These are phyloP conservation scores for Heteronetta atricapilla DNA, from an alignment of 2,113 vertebrate species.

Conservation along the genomic window DNA sequence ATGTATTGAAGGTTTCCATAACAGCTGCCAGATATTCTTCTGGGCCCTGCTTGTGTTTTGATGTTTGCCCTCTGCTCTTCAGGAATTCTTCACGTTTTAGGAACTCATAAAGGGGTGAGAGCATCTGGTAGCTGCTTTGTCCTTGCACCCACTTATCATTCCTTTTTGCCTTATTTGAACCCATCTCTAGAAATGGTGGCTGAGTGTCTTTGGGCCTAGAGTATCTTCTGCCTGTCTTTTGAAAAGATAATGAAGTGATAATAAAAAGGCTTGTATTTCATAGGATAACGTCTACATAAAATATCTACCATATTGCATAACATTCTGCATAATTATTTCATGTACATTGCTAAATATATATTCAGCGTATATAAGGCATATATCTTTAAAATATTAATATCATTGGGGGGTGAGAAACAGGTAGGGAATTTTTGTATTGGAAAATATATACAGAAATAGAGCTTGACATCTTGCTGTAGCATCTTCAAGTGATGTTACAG, in stretches of 20 bases:
- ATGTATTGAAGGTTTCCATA: background rate
- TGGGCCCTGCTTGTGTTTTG: background rate
- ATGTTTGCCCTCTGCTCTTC: background rate
- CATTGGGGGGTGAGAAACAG: background rate
- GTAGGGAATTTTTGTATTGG: background rate
- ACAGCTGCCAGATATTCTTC: background rate
- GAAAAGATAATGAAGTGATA: background rate
- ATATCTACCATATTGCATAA: background rate
- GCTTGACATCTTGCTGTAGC: background rate
- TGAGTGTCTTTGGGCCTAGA: background rate
- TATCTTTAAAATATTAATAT: background rate
- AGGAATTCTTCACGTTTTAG: fast-evolving
- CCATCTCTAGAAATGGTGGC: background rate
- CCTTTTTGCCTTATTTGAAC: background rate
- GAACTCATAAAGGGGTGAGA: background rate
- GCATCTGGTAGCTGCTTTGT: background rate
- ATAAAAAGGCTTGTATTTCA: background rate
- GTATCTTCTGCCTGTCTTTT: background rate
- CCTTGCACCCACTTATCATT: background rate
- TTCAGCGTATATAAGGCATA: background rate
- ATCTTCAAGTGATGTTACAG: background rate
- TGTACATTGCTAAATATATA: background rate
- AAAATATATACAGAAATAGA: too few species aligned
- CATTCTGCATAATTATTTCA: background rate
- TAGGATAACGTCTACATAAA: background rate